Conservation (phyloP, 2,797 vertebrate genomes). For the Aplochiton taeniatus region DNA sequence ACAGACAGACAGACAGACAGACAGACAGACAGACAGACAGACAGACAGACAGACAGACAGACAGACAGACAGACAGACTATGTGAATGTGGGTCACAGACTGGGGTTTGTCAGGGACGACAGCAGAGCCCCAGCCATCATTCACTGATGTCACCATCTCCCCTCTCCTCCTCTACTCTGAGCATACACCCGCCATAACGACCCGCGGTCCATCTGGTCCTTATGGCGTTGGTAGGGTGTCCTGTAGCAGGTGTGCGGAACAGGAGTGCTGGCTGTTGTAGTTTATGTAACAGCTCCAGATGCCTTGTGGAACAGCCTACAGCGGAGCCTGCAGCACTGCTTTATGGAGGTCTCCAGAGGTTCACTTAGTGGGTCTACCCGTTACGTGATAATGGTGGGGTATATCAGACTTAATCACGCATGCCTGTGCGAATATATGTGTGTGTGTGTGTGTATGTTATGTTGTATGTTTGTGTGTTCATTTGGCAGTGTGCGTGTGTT, state of each 20-base stretch:
- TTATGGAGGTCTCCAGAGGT: no score
- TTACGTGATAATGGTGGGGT: no score
- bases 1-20: no score
- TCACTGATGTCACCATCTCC: not conserved
- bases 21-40: no score
- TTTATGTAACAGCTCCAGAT: conserved; percentile 10
- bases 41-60: no score
- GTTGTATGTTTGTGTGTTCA: conserved; percentile 13
- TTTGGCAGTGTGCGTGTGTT: not conserved
- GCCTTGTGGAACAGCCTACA: conserved; percentile 23
- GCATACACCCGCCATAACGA: conserved; percentile 34
- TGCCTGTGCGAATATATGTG: not conserved
- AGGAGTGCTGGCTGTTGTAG: not conserved
- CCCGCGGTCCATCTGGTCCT: conserved; percentile 57
- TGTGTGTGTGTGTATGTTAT: not conserved
- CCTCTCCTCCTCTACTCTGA: conserved; percentile 11
- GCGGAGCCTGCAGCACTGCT: conserved; percentile 17
- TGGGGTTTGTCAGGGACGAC: not conserved
- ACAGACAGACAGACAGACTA: no score
- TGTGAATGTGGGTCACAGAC: not conserved
- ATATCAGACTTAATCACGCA: no score
- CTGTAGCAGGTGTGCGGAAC: no score
- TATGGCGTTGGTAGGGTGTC: conserved; percentile 9
- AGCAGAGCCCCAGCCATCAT: not conserved
- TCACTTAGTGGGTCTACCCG: no score